Evolutionary conservation across 2,113 vertebrate species (phyloP), one percentile per base, ranked within the genome.

Genomic region (Sceloporus tristichus): DNA sequence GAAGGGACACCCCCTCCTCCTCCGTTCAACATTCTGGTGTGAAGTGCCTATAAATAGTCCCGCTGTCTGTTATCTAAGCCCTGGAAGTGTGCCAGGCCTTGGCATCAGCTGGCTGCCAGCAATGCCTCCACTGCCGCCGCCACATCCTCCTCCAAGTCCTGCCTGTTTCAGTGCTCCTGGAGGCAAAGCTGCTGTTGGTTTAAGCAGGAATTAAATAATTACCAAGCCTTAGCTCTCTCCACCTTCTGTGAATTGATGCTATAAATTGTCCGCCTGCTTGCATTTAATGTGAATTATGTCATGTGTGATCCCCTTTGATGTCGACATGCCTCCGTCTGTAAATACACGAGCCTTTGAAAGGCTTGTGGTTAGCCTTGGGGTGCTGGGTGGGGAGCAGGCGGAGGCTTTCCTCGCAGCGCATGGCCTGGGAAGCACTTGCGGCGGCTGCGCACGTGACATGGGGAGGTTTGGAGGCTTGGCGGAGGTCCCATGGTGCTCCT

Each of bases 271-370:
- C 97, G 97, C 97, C 97, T 96, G 97, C 98, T 98, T 98, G 97
- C 98, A 98, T 98, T 99, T 99, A 98, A 98, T 98, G 98, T 97
- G 96, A 97, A 98, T 98, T 98, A 97, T 99, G 98, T 99, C 98
- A 98, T 99, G 97, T 98, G 98, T 98, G 98, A 98, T 98, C 98
- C 97, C 98, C 98, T 99, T 98, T 99, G 98, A 99, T 99, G 98
- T 97, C 96, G 94, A 98, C 98, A 98, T 98, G 98, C 98, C 98
- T 99, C 97, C 89, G 98, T 99, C 98, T 99, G 99, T 99, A 99
- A 99, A 98, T 98, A 99, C 98, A 98, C 94, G 97, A 97, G 97
- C 97, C 97, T 97, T 98, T 98, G 98, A 98, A 99, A 99, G 98
- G 97, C 96, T 96, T 99, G 98, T 98, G 98, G 98, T 99, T 99